Percentiles rank a stretch among this genome's conserved stretches.
Evolutionary conservation across 2,888 invertebrate genomes (phyloP).

Genomic region (Urechis unicinctus): DNA sequence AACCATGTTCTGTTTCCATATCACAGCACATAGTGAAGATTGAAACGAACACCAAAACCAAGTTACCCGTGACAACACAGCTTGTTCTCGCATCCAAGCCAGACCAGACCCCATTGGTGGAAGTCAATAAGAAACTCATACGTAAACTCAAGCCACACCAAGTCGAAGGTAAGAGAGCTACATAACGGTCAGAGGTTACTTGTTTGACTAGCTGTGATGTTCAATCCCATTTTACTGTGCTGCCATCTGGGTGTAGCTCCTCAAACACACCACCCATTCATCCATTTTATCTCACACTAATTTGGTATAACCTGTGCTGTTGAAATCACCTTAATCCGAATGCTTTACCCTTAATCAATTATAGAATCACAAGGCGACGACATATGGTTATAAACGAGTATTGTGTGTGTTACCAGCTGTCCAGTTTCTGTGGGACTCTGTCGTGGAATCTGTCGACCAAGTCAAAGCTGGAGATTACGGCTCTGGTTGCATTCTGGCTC

Average conservation of each 20-base stretch:
- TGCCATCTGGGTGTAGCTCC: too few species aligned
- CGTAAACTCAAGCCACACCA: constrained; percentile 85
- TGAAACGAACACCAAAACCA: constrained; percentile 52
- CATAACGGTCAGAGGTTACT: too few species aligned
- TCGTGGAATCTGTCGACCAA: constrained; percentile 78
- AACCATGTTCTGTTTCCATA: too few species aligned
- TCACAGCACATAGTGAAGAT: constrained; percentile 13
- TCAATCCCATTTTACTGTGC: too few species aligned
- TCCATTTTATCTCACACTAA: too few species aligned
- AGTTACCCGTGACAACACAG: constrained; percentile 42
- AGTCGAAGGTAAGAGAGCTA: constrained; percentile 52
- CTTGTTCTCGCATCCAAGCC: constrained; percentile 69
- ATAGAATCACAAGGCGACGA: too few species aligned
- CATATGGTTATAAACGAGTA: neutral
- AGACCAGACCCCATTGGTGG: constrained; percentile 71
- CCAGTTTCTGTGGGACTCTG: constrained; percentile 91
- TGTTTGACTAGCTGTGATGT: too few species aligned
- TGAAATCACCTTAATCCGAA: too few species aligned
- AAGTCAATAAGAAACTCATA: constrained; percentile 70
- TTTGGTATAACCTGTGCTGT: too few species aligned
- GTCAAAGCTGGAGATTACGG: constrained; percentile 57
- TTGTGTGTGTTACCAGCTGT: constrained; percentile 59
- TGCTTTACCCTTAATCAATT: too few species aligned
- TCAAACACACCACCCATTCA: too few species aligned
- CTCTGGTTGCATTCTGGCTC: constrained; percentile 88